Percentiles rank a stretch among this genome's conserved stretches.
phyloP scores from a whole-genome alignment of 2,888 invertebrate genomes.

The Callosobruchus maculatus region DNA sequence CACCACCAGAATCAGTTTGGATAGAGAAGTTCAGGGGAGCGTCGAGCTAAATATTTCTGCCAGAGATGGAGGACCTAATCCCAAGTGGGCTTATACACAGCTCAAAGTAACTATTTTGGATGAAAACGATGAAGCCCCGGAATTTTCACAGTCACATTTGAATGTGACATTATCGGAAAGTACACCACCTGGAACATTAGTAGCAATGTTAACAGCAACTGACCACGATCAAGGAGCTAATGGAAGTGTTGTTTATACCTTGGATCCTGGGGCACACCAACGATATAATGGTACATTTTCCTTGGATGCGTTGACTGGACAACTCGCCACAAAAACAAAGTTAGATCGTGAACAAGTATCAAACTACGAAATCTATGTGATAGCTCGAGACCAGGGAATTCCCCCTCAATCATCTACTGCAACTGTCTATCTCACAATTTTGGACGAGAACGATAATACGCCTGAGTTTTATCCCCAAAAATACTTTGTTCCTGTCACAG shows the following conservation, averaged over 20 bases:
- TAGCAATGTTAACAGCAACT: slow-evolving; percentile 79
- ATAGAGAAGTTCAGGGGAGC: slow-evolving; percentile 81
- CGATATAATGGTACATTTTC: slow-evolving; percentile 81
- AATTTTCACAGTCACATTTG: slow-evolving; percentile 71
- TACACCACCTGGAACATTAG: slow-evolving; percentile 72
- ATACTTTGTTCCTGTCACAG: slow-evolving; percentile 75
- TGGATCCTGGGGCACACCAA: slow-evolving; percentile 73
- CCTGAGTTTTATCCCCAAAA: slow-evolving; percentile 88
- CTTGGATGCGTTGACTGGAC: slow-evolving; percentile 80
- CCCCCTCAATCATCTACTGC: slow-evolving; percentile 89
- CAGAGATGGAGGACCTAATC: slow-evolving; percentile 89
- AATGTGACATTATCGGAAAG: slow-evolving; percentile 78
- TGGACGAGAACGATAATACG: slow-evolving; percentile 89
- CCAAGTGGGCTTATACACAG: slow-evolving; percentile 87
- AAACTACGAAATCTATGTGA: slow-evolving; percentile 76
- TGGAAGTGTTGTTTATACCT: slow-evolving; percentile 80
- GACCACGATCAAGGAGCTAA: slow-evolving; percentile 93
- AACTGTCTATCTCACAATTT: slow-evolving; percentile 73
- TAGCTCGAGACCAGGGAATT: slow-evolving; percentile 88
- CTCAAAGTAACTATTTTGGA: slow-evolving; percentile 87
- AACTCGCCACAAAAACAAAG: slow-evolving; percentile 70
- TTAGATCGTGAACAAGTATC: slow-evolving; percentile 80
- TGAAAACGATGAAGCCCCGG: slow-evolving; percentile 91
- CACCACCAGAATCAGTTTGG: slow-evolving; percentile 74
- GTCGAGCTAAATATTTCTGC: slow-evolving; percentile 89